Evolutionary conservation across 2,888 invertebrate genomes (phyloP), one percentile per base, ranked within the genome.

Genomic region (Macaria liturata): DNA sequence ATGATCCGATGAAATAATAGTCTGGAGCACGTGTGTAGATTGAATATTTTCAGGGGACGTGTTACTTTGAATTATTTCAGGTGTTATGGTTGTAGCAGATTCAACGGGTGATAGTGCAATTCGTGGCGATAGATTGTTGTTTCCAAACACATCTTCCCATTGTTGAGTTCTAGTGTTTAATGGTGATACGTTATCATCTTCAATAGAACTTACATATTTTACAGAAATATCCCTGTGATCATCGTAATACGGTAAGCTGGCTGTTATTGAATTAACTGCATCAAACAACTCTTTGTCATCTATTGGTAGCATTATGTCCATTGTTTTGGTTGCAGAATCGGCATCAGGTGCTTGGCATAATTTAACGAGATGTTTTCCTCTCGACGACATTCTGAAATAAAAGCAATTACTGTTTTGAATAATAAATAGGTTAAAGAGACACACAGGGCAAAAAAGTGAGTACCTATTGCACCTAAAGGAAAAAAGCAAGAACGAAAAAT

Each of bases 91-190:
- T 40, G 8, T 40, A 40, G 40, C 40, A 40, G 40, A 40, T 40
- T 40, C 40, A 40, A 40, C 40, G 8, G 40, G 40, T 40, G 40
- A 40, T 40, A 40, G 40, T 40, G 40, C 40, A 8, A 40, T 40
- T 40, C 40, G 40, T 40, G 40, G 8, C 40, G 8, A 6, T 40
- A 40, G 40, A 40, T 40, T 40, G 40, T 40, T 40, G 40, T 40
- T 40, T 40, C 40, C 40, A 40, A 40, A 40, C 40, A 40, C 40
- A 40, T 40, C 40, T 40, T 40, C 40, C 40, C 40, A 40, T 40
- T 40, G 8, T 40, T 40, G 40, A 40, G 40, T 40, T 40, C 40
- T 40, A 40, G 40, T 8, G 8, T 40, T 40, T 40, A 8, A 40
- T 40, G n/a, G 40, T 40, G 40, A 40, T 40, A 40, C 40, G 8